Percentiles rank a stretch among this genome's conserved stretches.
Evolutionary conservation across 2,888 invertebrate species (phyloP).

Genomic region (Eupelmus urozonus): DNA sequence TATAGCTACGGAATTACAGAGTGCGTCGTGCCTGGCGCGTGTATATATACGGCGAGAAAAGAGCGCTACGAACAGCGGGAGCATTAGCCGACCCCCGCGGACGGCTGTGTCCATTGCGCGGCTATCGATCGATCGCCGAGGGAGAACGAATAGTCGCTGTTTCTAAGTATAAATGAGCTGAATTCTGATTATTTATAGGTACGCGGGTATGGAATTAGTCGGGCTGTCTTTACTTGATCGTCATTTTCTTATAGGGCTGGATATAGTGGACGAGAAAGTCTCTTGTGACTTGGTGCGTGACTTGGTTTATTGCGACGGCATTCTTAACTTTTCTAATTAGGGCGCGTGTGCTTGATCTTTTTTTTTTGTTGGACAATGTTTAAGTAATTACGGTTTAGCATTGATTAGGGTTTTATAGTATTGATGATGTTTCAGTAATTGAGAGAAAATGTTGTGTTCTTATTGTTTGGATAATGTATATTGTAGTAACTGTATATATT

Average conservation of each 20-base stretch:
- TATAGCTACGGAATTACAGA: slow-evolving; percentile 28
- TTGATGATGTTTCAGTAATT: too few relatives aligned
- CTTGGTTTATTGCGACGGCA: not conserved
- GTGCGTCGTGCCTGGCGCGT: not conserved
- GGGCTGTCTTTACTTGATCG: slow-evolving; percentile 29
- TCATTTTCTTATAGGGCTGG: slow-evolving; percentile 38
- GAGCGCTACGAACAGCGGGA: too few relatives aligned
- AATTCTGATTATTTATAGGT: slow-evolving; percentile 40
- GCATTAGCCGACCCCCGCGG: too few relatives aligned
- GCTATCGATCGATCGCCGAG: slow-evolving; percentile 24
- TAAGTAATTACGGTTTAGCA: too few relatives aligned
- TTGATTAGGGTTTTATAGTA: too few relatives aligned
- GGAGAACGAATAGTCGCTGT: not conserved
- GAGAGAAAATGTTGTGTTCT: too few relatives aligned
- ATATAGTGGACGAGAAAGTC: not conserved
- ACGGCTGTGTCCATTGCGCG: slow-evolving; percentile 4
- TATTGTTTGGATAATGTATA: too few relatives aligned
- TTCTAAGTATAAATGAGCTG: slow-evolving; percentile 45
- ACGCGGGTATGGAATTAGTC: not conserved
- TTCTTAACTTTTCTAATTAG: not conserved
- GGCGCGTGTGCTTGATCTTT: too few relatives aligned
- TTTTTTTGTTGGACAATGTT: too few relatives aligned
- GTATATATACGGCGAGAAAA: not conserved
- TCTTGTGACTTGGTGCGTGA: not conserved
- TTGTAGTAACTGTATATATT: too few relatives aligned